A percentile compares a stretch with the other conserved stretches of the same genome.
These are phyloP conservation scores for Thermophis baileyi DNA, from an alignment of 2,113 vertebrate species.

Conservation along the genomic window DNA sequence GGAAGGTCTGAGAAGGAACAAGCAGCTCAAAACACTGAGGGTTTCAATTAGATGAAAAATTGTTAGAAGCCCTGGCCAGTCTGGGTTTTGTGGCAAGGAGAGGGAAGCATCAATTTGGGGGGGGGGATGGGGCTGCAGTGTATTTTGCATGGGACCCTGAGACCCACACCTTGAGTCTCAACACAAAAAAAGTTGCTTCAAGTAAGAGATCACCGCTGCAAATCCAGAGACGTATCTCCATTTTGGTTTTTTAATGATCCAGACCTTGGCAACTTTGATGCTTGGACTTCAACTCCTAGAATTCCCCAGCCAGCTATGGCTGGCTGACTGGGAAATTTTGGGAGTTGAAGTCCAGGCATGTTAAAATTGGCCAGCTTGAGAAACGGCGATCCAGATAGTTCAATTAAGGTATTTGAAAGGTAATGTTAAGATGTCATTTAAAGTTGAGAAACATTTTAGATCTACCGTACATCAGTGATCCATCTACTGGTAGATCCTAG, in stretches of 20 bases:
- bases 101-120: background rate
- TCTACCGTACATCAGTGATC: background rate
- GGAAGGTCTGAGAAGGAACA: background rate
- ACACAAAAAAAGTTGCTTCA: background rate
- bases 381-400: background rate
- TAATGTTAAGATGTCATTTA: background rate
- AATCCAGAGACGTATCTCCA: background rate
- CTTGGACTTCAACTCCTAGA: background rate
- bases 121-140: background rate
- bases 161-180: background rate
- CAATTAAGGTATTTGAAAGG: background rate
- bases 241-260: background rate
- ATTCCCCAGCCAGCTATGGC: background rate
- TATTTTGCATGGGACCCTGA: background rate
- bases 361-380: background rate
- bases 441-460: background rate
- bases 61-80: background rate
- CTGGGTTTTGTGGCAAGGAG: background rate
- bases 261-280: background rate
- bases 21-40: background rate
- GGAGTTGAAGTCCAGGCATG: background rate
- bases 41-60: rapidly evolving
- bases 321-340: too few relatives aligned
- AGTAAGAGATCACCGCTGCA: background rate
- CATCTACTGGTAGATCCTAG: background rate